phyloP scores from a whole-genome alignment of 2,113 vertebrate species.

The Ornithorhynchus anatinus region DNA sequence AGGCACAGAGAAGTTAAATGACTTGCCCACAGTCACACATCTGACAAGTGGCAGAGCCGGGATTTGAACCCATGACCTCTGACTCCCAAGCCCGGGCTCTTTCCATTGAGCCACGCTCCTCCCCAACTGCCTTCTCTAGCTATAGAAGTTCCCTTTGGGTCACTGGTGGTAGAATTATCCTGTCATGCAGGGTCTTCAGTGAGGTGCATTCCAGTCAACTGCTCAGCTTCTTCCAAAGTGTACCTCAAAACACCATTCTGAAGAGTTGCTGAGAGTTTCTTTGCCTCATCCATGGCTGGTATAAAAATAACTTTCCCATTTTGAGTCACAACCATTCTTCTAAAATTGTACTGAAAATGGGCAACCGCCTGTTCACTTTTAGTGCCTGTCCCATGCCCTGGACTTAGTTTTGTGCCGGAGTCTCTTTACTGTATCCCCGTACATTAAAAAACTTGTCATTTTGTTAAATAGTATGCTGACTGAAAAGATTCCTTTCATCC shows the following conservation, averaged over 20 bases:
- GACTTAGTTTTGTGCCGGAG: constrained; percentile 24
- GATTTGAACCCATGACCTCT: no score
- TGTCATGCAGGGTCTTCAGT: constrained; percentile 39
- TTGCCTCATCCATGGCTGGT: constrained; percentile 70
- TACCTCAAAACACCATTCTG: constrained; percentile 65
- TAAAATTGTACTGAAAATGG: constrained; percentile 69
- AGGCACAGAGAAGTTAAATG: no score
- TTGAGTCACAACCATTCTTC: constrained; percentile 71
- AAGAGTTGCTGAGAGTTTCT: constrained; percentile 66
- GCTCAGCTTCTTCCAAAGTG: constrained; percentile 60
- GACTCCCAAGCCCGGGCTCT: no score
- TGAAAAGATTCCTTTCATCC: constrained; percentile 54
- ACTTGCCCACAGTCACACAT: no score
- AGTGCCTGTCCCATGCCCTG: constrained; percentile 54
- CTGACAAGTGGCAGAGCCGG: no score
- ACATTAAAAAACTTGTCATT: constrained; percentile 49
- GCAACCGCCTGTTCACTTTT: constrained; percentile 59
- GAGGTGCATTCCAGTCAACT: constrained; percentile 56
- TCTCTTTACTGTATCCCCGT: constrained; percentile 33
- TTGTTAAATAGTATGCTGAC: constrained; percentile 58
- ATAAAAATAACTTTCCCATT: constrained; percentile 76
- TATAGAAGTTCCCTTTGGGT: constrained; percentile 38
- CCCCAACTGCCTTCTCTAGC: constrained; percentile 32
- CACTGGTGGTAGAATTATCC: constrained; percentile 43
- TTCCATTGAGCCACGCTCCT: not conserved